Evolutionary conservation across 2,113 vertebrate genomes (phyloP).

Genomic region (Todiramphus saurophagus): DNA sequence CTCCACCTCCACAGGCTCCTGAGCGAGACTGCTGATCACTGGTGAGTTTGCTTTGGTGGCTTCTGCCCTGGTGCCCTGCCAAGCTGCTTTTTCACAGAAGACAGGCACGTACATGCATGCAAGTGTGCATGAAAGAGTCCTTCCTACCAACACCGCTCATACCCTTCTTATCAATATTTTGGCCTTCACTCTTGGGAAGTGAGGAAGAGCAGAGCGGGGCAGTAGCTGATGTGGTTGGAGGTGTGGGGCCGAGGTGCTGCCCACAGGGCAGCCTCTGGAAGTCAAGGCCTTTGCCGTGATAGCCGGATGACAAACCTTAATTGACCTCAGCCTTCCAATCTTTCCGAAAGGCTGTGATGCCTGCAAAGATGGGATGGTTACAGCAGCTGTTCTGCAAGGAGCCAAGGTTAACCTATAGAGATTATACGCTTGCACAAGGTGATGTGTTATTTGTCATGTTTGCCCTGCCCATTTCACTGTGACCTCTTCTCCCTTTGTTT

Average conservation of each 20-base stretch:
- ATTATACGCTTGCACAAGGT: rapidly evolving
- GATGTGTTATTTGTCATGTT: not conserved
- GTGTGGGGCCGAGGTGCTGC: rapidly evolving
- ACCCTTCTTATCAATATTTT: not conserved
- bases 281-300: not conserved
- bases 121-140: not conserved
- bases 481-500: not conserved
- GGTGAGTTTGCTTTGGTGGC: not conserved
- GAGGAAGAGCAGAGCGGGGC: not conserved
- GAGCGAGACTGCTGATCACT: not conserved
- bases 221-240: not conserved
- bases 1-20: not conserved
- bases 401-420: not conserved
- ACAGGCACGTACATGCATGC: rapidly evolving
- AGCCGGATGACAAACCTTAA: not conserved
- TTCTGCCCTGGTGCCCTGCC: not conserved
- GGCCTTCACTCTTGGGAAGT: not conserved
- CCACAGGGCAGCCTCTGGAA: not conserved
- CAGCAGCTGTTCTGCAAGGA: not conserved
- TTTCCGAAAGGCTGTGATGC: not conserved
- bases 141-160: rapidly evolving
- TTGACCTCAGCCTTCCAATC: not conserved
- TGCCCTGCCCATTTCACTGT: rapidly evolving
- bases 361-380: not conserved
- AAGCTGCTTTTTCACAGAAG: not conserved